phyloP scores from a whole-genome alignment of 2,888 invertebrate species.

The Helleia helle region DNA sequence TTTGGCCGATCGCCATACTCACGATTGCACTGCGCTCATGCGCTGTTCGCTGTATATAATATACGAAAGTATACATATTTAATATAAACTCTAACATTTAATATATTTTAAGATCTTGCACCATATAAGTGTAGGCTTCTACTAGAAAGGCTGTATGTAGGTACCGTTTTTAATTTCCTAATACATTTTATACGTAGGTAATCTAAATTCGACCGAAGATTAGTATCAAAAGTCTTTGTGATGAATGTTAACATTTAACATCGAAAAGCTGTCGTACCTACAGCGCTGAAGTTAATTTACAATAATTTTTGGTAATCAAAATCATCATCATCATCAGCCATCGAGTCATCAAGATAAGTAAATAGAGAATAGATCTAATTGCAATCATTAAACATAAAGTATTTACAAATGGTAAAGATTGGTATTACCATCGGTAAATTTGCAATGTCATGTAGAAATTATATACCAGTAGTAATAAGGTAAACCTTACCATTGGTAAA shows the following conservation, averaged over 20 bases:
- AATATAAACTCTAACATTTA: slow-evolving; percentile 26
- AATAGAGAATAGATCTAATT: too few relatives aligned
- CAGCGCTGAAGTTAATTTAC: slow-evolving; percentile 5
- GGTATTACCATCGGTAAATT: too few relatives aligned
- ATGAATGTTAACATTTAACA: not conserved
- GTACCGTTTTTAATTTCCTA: slow-evolving; percentile 32
- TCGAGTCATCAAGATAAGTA: too few relatives aligned
- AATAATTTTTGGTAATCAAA: too few relatives aligned
- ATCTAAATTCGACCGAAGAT: slow-evolving; percentile 4
- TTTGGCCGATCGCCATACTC: slow-evolving; percentile 9
- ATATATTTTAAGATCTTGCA: slow-evolving; percentile 33
- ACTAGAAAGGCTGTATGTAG: slow-evolving; percentile 56
- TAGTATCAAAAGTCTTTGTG: too few relatives aligned
- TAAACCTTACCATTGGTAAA: too few relatives aligned
- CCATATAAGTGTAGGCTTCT: slow-evolving; percentile 46
- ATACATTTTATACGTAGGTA: slow-evolving; percentile 11
- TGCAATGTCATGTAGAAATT: too few relatives aligned
- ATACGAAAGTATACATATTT: slow-evolving; percentile 20
- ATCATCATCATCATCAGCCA: too few relatives aligned
- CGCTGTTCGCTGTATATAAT: slow-evolving; percentile 17
- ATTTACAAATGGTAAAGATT: too few relatives aligned
- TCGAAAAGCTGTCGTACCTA: slow-evolving; percentile 4
- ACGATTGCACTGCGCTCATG: slow-evolving; percentile 26
- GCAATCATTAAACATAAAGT: too few relatives aligned
- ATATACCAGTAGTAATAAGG: too few relatives aligned